Evolutionary conservation across 2,113 vertebrate genomes (phyloP), one percentile per base, ranked within the genome.

Genomic region (Okapia johnstoni): DNA sequence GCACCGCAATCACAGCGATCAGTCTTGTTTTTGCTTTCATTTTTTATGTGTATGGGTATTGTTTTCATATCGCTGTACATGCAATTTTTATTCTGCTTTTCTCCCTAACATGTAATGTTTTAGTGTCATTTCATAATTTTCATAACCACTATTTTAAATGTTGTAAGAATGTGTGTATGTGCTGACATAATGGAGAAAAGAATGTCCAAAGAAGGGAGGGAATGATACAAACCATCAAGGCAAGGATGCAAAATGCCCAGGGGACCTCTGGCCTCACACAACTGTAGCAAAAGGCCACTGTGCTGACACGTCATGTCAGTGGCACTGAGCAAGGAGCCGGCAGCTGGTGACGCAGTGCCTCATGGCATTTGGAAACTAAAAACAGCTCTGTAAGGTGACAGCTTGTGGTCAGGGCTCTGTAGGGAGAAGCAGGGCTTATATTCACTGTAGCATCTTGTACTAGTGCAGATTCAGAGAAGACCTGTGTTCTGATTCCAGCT

Each of bases 221-320:
- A n/a, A 14, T 19, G 12, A n/a, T 15, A 43, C 46, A 23, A 7
- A 17, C 17, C 2, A 16, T 80, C 7, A 13, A 70, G 52, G 52
- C 54, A 30, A 26, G 48, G 88, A 5, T 40, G 3, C 60, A 46
- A 6, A 17, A 21, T 55, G 89, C 58, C 55, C 3, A 0, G 0
- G 60, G 79, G 36, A 46, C 84, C 48, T 77, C 21, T 57, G 58
- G 21, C 15, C 17, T 28, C 21, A 4, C 50, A 4, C 3, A 1
- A 2, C 13, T 30, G 61, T 58, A 5, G 43, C 19, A 23, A 25
- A 50, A 86, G 60, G 17, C 61, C 50, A 6, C 57, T 23, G 23
- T 0, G 1, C 40, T 25, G 83, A 30, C 33, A 9, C 0, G 0
- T 28, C 9, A 0, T 17, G 40, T 46, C n/a, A 26, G 4, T 52